phyloP scores from a whole-genome alignment of 1,140 invertebrate genomes.

The Diplogasteroides magnus region DNA sequence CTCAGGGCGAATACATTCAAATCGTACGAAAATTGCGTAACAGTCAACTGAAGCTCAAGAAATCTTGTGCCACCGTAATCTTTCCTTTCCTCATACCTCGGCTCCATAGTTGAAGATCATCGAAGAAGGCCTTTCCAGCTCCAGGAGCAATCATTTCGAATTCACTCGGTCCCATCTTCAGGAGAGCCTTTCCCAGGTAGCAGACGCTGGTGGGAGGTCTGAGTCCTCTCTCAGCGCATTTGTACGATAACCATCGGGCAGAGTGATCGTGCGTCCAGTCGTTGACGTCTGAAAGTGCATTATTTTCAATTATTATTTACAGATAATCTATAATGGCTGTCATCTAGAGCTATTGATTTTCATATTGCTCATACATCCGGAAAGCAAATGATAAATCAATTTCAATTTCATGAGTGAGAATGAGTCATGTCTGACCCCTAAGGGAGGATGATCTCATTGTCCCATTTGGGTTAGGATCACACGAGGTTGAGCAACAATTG shows the following conservation, averaged over 20 bases:
- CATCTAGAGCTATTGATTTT: no score
- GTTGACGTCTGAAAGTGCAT: conserved; percentile 48
- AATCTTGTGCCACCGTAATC: not conserved
- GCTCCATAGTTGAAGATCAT: conserved; percentile 58
- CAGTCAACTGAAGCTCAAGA: not conserved
- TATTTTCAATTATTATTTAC: conserved; percentile 7
- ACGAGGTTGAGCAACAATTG: no score
- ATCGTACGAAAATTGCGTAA: no score
- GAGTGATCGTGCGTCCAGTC: conserved; percentile 55
- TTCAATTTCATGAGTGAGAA: no score
- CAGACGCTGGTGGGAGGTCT: conserved; percentile 31
- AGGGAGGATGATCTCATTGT: no score
- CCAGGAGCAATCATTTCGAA: conserved; percentile 47
- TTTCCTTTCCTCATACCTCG: no score
- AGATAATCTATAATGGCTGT: no score
- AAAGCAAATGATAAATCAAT: no score
- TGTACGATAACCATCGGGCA: conserved; percentile 55
- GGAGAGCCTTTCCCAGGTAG: conserved; percentile 51
- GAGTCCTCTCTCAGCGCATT: conserved; percentile 50
- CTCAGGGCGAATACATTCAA: no score
- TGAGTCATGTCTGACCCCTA: no score
- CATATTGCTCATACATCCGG: no score
- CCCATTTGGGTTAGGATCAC: no score
- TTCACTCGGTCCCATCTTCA: conserved; percentile 51
- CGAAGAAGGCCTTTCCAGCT: conserved; percentile 54